phyloP scores from a whole-genome alignment of 2,888 invertebrate genomes.

The Lepidocyrtoides sp. region DNA sequence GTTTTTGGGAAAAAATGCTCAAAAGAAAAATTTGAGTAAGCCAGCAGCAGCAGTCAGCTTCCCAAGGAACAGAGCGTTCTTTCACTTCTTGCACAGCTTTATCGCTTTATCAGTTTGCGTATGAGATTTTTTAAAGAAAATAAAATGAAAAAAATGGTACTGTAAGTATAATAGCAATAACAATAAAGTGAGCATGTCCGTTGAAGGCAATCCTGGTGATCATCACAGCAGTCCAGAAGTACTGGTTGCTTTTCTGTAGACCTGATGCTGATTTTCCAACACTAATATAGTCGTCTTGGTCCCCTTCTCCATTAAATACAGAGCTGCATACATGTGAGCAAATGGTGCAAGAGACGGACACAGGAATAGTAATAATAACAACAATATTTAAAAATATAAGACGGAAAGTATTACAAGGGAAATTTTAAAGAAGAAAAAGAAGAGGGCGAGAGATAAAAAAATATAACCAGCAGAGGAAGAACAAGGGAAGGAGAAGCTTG shows the following conservation, averaged over 20 bases:
- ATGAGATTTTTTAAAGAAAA: slow-evolving; percentile 45
- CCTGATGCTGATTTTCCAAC: slow-evolving; percentile 69
- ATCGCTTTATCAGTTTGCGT: slow-evolving; percentile 63
- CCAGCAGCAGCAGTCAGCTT: background rate
- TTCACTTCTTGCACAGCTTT: slow-evolving; percentile 50
- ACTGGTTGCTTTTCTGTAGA: slow-evolving; percentile 37
- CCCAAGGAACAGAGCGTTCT: background rate
- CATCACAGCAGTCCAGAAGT: slow-evolving; percentile 23
- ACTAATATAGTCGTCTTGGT: slow-evolving; percentile 20
- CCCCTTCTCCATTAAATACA: background rate
- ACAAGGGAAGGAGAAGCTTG: slow-evolving; percentile 24
- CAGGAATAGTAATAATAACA: slow-evolving; percentile 14
- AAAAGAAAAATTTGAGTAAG: background rate
- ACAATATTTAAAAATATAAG: background rate
- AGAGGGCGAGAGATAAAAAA: background rate
- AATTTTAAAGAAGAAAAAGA: background rate
- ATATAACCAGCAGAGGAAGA: too few species aligned
- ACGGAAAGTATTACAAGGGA: slow-evolving; percentile 2
- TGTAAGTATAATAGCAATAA: slow-evolving; percentile 26
- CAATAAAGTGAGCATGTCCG: slow-evolving; percentile 51
- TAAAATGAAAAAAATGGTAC: too few species aligned
- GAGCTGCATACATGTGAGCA: background rate
- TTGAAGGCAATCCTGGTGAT: slow-evolving; percentile 60
- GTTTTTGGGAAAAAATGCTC: slow-evolving; percentile 34
- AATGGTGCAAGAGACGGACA: background rate